A percentile compares a stretch with the other conserved stretches of the same genome.
phyloP scores from a whole-genome alignment of 2,113 vertebrate species.

The Marcusenius ussheri region DNA sequence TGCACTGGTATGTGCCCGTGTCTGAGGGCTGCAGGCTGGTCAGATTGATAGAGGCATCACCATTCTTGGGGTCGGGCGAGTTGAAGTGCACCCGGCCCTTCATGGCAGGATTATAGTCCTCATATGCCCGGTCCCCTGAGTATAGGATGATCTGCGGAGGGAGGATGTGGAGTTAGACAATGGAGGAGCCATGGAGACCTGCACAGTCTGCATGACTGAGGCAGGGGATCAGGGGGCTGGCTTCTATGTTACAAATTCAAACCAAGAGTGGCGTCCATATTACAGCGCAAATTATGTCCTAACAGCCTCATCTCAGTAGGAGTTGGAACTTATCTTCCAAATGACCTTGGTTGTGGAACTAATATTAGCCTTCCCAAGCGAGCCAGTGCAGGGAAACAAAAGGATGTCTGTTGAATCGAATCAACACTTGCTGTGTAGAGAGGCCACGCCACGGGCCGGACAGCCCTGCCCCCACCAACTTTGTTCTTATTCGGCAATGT shows the following conservation, averaged over 20 bases:
- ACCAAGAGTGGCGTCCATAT: conserved; percentile 16
- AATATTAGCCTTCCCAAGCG: conserved; percentile 39
- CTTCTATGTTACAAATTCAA: background rate
- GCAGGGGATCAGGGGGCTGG: background rate
- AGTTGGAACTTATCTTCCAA: conserved; percentile 28
- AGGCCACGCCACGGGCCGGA: conserved; percentile 21
- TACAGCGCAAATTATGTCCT: conserved; percentile 16
- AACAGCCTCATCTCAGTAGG: background rate
- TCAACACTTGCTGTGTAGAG: conserved; percentile 55
- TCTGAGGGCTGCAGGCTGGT: conserved; percentile 71
- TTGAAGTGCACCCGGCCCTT: conserved; percentile 79
- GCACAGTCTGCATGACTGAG: background rate
- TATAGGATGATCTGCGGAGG: conserved; percentile 77
- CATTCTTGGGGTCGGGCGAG: conserved; percentile 67
- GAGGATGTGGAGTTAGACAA: background rate
- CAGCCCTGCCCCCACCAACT: background rate
- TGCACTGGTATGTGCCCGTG: conserved; percentile 85
- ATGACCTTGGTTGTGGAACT: conserved; percentile 42
- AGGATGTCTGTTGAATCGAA: conserved; percentile 42
- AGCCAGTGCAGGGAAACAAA: conserved; percentile 51
- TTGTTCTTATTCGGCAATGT: background rate
- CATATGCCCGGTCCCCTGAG: conserved; percentile 71
- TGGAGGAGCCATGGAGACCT: background rate
- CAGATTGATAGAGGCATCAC: conserved; percentile 83
- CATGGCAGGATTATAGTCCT: conserved; percentile 60